Percentiles rank a stretch among this genome's conserved stretches.
phyloP scores from a whole-genome alignment of 35 echinoderm and acorn worm genomes.

The Apostichopus californicus region DNA sequence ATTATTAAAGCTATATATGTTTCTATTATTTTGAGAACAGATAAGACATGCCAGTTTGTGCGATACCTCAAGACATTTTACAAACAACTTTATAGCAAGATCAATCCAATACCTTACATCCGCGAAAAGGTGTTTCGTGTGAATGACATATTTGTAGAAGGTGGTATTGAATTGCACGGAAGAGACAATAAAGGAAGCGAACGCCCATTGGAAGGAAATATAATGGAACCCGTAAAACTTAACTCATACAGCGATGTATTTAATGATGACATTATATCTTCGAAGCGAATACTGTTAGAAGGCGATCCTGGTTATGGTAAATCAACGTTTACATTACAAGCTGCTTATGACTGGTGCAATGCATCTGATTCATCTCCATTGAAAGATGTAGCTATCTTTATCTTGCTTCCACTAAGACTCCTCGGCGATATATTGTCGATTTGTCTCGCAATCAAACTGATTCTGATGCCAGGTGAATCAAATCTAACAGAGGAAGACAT shows the following conservation, averaged over 20 bases:
- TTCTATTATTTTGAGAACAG: no score
- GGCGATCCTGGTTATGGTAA: slow-evolving; percentile 11
- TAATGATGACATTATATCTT: neutral
- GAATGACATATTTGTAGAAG: neutral
- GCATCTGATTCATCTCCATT: neutral
- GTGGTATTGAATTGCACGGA: neutral
- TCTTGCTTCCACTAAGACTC: neutral
- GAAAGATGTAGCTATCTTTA: neutral
- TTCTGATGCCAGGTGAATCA: neutral
- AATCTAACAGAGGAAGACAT: neutral
- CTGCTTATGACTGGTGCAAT: neutral
- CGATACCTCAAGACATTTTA: no score
- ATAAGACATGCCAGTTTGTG: no score
- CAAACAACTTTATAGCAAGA: neutral
- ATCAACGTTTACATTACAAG: neutral
- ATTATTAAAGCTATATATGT: no score
- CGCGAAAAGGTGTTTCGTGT: neutral
- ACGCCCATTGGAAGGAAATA: neutral
- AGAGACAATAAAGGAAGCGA: neutral
- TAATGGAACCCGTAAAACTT: neutral
- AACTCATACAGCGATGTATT: neutral
- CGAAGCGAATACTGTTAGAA: neutral
- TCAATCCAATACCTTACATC: neutral
- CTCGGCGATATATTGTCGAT: neutral
- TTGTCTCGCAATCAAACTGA: neutral